Conservation (phyloP, 2,797 vertebrate genomes). For the Chaetodon trifasciatus region DNA sequence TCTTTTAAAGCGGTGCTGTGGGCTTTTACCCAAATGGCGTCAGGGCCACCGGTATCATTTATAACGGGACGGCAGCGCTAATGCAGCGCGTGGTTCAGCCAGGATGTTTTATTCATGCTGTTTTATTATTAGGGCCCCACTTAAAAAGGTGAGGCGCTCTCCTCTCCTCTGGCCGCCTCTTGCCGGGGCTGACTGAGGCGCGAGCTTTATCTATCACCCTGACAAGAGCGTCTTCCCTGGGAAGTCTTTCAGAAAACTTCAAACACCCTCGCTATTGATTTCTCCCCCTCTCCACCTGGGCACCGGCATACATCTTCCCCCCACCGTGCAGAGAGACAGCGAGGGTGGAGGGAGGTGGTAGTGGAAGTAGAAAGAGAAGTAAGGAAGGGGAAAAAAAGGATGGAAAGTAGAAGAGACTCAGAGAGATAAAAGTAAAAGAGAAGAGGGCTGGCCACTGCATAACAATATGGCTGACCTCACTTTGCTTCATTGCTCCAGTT, state of each 20-base stretch:
- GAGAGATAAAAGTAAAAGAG: conserved; percentile 81
- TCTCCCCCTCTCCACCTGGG: conserved; percentile 85
- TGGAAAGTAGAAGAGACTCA: conserved; percentile 75
- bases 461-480: conserved; percentile 83
- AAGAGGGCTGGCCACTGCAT: conserved; percentile 78
- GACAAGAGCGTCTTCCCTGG: conserved; percentile 90
- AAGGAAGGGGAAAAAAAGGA: conserved; percentile 59
- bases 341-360: conserved; percentile 65
- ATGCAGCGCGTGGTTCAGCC: conserved; percentile 86
- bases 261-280: conserved; percentile 90
- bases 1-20: conserved; percentile 88
- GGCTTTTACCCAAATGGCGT: conserved; percentile 90
- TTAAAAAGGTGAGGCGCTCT: conserved; percentile 90
- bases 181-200: conserved; percentile 80
- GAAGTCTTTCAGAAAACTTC: conserved; percentile 92
- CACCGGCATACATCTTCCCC: conserved; percentile 86
- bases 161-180: conserved; percentile 82
- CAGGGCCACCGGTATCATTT: conserved; percentile 88
- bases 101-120: conserved; percentile 91
- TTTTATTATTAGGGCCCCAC: conserved; percentile 91
- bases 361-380: conserved; percentile 77
- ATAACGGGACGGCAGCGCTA: conserved; percentile 87
- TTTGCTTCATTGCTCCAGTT: conserved; percentile 76
- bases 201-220: conserved; percentile 90
- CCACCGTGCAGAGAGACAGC: conserved; percentile 67